Evolutionary conservation across 1,140 invertebrate species (phyloP).

Genomic region (Lasioglossum albipes): DNA sequence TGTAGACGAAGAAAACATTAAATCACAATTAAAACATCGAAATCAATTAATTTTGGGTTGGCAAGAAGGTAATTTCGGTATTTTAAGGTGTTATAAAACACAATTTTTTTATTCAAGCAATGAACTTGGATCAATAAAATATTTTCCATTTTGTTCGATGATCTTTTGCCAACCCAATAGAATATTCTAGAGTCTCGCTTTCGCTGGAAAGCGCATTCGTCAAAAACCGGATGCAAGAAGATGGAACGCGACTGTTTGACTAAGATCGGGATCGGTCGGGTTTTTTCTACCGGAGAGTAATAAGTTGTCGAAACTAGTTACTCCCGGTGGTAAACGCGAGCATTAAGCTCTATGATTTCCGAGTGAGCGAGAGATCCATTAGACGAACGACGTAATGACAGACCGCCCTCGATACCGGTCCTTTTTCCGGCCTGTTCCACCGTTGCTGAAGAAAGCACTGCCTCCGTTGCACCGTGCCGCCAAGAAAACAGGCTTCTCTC

Average conservation of each 20-base stretch:
- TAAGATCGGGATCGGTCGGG: neutral
- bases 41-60: no score
- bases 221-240: neutral
- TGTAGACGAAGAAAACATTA: no score
- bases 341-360: slow-evolving; percentile 48
- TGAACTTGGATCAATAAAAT: no score
- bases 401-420: slow-evolving; percentile 18
- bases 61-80: no score
- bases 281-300: slow-evolving; percentile 22
- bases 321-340: slow-evolving; percentile 41
- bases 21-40: no score
- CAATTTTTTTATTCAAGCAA: no score
- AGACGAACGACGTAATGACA: slow-evolving; percentile 50
- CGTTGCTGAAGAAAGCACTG: neutral
- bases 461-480: neutral
- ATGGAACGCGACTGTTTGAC: slow-evolving; percentile 8
- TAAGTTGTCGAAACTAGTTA: slow-evolving; percentile 51
- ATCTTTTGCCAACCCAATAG: no score
- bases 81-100: no score
- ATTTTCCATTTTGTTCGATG: no score
- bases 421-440: slow-evolving; percentile 11
- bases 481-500: slow-evolving; percentile 15
- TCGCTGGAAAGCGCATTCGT: no score
- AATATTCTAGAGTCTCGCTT: no score
- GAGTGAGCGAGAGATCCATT: slow-evolving; percentile 38